Percentiles rank a stretch among this genome's conserved stretches.
phyloP scores from a whole-genome alignment of 1,140 invertebrate genomes.

The Panulirus ornatus region DNA sequence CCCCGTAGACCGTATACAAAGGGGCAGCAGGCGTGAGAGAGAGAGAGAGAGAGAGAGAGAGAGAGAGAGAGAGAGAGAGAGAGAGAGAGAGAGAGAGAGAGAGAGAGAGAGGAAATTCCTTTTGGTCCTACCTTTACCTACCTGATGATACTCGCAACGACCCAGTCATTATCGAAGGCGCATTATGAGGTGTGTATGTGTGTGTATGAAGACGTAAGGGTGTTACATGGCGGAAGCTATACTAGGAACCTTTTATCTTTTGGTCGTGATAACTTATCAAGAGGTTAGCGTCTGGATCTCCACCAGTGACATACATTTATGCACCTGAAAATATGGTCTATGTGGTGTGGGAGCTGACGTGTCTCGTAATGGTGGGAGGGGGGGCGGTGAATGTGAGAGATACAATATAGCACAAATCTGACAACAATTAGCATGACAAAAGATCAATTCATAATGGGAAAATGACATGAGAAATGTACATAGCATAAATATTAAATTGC shows the following conservation, averaged over 20 bases:
- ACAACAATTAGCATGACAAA: background rate
- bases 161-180: background rate
- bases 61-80: background rate
- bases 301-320: background rate
- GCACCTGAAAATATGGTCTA: constrained; percentile 14
- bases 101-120: background rate
- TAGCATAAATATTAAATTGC: constrained; percentile 17
- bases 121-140: background rate
- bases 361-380: constrained; percentile 45
- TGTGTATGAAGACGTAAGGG: constrained; percentile 25
- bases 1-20: background rate
- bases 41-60: background rate
- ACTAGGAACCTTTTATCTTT: background rate
- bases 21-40: background rate
- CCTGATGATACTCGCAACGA: constrained; percentile 2
- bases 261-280: background rate
- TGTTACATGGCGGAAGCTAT: background rate
- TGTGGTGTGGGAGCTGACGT: constrained; percentile 29
- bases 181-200: constrained; percentile 18
- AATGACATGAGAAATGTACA: constrained; percentile 7
- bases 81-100: background rate
- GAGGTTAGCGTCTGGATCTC: constrained; percentile 6
- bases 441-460: constrained; percentile 18
- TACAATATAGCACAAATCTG: background rate
- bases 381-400: constrained; percentile 30